Evolutionary conservation across 2,888 invertebrate species (phyloP), one percentile per base, ranked within the genome.

Genomic region (Bugula neritina): DNA sequence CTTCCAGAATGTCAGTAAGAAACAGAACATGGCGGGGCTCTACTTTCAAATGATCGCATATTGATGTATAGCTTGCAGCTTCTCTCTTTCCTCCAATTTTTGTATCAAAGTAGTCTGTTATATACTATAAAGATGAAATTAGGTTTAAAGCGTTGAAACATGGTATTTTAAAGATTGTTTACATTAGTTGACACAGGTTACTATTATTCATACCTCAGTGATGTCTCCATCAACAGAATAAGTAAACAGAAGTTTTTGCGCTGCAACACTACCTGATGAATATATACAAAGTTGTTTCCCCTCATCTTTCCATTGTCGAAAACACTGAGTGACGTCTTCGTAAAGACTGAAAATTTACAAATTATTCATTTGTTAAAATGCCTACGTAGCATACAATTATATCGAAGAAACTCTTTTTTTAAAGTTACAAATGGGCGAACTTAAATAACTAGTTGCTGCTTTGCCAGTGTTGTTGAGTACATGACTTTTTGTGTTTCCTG

Each of bases 241-340:
- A 0, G 87, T 87, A 83, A 96, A 94, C 1, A 96, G 87, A 13
- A 95, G 87, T 81, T 93, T 91, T 83, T 97, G 97, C 21, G 95
- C 92, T 78, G 91, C 90, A 0, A 93, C 89, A 72, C 93, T 94
- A 69, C 95, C 96, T 34, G 94, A 94, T 0, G 96, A 96, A 84
- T 92, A 97, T 74, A 95, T 90, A 80, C 90, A 94, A 70, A 96
- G 86, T 75, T 88, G 88, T 52, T 88, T 88, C 34, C 90, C 90
- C 21, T 87, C 84, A 1, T 88, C 86, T 1, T 87, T 87, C 91
- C 94, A 92, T 73, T 87, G 85, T 79, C 90, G 87, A 69, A 97
- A 86, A 0, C 90, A 90, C 23, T 87, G 86, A 0, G 89, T 87
- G 0, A 95, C 94, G 85, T 97, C 97, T 13, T 90, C 89, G 82